A percentile compares a stretch with the other conserved stretches of the same genome.
Conservation (phyloP, 1,140 invertebrate species). For the Nephotettix cincticeps region DNA sequence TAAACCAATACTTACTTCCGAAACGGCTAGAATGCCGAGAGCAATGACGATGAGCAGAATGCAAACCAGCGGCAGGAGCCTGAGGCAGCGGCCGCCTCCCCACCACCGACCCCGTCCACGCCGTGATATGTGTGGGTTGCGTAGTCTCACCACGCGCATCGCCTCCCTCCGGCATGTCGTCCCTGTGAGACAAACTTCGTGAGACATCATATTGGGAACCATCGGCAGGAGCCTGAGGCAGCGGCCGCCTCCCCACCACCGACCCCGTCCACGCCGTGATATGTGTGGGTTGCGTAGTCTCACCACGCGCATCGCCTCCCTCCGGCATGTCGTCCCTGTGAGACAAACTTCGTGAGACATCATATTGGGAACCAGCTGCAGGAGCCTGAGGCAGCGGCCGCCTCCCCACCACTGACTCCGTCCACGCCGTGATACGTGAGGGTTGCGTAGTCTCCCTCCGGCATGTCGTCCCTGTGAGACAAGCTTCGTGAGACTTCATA, state of each 20-base stretch:
- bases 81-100: conserved; percentile 33
- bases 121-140: conserved; percentile 29
- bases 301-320: conserved; percentile 36
- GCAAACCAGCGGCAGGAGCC: conserved; percentile 35
- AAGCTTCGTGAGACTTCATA: no score
- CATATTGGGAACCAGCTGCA: conserved; percentile 34
- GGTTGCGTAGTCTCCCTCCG: conserved; percentile 35
- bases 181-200: no score
- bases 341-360: no score
- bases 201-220: conserved; percentile 31
- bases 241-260: conserved; percentile 29
- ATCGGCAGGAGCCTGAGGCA: conserved; percentile 37
- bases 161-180: conserved; percentile 36
- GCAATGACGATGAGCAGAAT: conserved; percentile 36
- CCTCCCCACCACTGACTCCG: conserved; percentile 27
- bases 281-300: conserved; percentile 33
- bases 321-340: conserved; percentile 34
- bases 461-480: conserved; percentile 33
- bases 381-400: conserved; percentile 34
- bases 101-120: conserved; percentile 27
- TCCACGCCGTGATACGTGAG: conserved; percentile 30
- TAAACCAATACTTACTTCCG: conserved; percentile 31
- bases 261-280: conserved; percentile 25
- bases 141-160: conserved; percentile 35
- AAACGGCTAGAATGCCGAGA: conserved; percentile 36